Evolutionary conservation across 1,140 invertebrate species (phyloP).

Genomic region (Neodiprion virginianus): DNA sequence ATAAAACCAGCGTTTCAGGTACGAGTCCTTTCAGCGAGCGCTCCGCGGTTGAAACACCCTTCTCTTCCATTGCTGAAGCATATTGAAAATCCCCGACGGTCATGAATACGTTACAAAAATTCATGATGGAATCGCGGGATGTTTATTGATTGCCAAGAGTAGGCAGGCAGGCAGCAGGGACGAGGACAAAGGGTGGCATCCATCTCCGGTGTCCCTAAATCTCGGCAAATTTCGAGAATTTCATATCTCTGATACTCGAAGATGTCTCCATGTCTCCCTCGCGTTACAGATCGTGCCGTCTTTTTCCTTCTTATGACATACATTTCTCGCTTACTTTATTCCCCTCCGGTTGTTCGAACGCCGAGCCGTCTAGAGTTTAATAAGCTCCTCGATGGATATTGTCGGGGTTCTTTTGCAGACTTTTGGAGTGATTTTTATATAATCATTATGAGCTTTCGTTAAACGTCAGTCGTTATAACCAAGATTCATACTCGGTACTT

Average conservation of each 20-base stretch:
- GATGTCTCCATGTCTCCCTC: not conserved
- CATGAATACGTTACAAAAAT: slow-evolving; percentile 12
- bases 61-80: not conserved
- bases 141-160: slow-evolving; percentile 3
- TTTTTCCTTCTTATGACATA: not conserved
- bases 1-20: no score
- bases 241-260: not conserved
- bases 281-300: not conserved
- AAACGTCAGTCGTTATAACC: no score
- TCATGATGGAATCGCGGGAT: slow-evolving; percentile 10
- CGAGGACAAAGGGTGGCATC: not conserved
- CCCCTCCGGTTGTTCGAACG: not conserved
- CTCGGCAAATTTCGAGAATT: not conserved
- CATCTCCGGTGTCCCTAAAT: not conserved
- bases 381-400: not conserved
- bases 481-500: no score
- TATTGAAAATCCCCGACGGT: slow-evolving; percentile 13
- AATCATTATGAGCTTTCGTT: no score
- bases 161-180: not conserved
- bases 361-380: not conserved
- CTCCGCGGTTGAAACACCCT: not conserved
- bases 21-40: no score
- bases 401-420: not conserved
- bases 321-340: not conserved
- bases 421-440: not conserved